These are phyloP conservation scores for Graptemys geographica DNA, from an alignment of 2,797 vertebrate species.

Conservation along the genomic window DNA sequence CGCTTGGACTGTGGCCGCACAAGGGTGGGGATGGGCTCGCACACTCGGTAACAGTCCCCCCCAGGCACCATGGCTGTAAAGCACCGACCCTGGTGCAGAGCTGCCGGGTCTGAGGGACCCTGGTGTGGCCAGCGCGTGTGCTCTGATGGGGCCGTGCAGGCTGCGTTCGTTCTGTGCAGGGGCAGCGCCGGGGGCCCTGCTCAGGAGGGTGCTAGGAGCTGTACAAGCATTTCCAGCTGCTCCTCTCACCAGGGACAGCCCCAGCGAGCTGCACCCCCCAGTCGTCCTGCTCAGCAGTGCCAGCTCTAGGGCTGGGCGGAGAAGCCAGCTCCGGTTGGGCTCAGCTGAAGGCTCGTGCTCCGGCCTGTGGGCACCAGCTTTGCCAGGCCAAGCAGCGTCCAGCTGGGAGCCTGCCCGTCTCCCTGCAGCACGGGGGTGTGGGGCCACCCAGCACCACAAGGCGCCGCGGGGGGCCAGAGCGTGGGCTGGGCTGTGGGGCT, in stretches of 20 bases:
- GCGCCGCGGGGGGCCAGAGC: background rate
- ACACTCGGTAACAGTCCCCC: no score
- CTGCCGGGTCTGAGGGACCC: no score
- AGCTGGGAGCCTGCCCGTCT: background rate
- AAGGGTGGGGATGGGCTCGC: no score
- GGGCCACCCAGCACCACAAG: background rate
- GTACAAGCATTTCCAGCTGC: background rate
- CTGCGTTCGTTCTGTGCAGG: background rate
- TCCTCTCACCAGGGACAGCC: background rate
- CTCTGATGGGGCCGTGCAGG: no score
- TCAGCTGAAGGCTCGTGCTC: background rate
- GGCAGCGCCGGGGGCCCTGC: background rate
- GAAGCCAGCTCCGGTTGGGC: background rate
- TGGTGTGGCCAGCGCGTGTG: background rate
- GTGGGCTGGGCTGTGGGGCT: background rate
- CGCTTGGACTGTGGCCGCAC: no score
- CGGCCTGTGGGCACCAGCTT: background rate
- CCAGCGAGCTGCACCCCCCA: fast-evolving
- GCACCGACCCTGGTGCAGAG: no score
- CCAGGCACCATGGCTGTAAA: no score
- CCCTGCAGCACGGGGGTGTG: background rate
- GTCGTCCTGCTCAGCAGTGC: background rate
- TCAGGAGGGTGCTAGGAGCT: background rate
- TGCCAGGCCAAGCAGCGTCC: background rate
- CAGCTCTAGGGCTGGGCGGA: no score